Percentiles rank a stretch among this genome's conserved stretches.
Evolutionary conservation across 2,113 vertebrate species (phyloP).

Genomic region (Otolemur garnettii): DNA sequence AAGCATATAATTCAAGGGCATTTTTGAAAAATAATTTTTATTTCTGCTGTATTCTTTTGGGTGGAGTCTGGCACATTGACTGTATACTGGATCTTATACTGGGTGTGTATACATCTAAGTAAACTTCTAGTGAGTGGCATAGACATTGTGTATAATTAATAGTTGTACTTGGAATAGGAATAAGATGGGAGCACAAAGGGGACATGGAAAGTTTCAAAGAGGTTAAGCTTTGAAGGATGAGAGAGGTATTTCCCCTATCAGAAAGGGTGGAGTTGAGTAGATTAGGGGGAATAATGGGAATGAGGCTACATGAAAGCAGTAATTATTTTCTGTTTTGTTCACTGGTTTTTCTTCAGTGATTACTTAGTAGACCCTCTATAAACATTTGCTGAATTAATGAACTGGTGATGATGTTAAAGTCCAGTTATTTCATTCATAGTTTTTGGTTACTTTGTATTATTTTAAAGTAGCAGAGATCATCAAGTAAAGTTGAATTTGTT

Average conservation of each 20-base stretch:
- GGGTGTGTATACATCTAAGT: not conserved
- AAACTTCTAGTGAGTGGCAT: not conserved
- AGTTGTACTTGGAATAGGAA: slow-evolving; percentile 4
- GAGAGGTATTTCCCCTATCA: not conserved
- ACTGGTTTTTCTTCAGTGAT: slow-evolving; percentile 41
- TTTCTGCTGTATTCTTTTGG: slow-evolving; percentile 19
- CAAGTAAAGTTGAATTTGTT: slow-evolving; percentile 31
- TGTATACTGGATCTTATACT: not conserved
- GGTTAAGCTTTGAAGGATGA: not conserved
- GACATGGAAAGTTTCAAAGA: slow-evolving; percentile 20
- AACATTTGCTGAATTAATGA: slow-evolving; percentile 39
- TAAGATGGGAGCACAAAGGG: not conserved
- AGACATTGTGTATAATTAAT: not conserved
- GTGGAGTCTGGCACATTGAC: not conserved
- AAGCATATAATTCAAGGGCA: slow-evolving; percentile 44
- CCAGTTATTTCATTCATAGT: not conserved
- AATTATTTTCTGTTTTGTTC: not conserved
- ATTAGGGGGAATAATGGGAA: not conserved
- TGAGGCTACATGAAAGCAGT: not conserved
- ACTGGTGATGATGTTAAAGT: slow-evolving; percentile 24
- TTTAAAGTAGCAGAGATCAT: slow-evolving; percentile 25
- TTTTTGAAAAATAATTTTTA: slow-evolving; percentile 58
- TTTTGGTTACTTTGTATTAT: not conserved
- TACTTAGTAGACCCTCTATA: not conserved
- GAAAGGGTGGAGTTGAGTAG: not conserved